phyloP scores from a whole-genome alignment of 2,888 invertebrate species.

The Pammene fasciana region DNA sequence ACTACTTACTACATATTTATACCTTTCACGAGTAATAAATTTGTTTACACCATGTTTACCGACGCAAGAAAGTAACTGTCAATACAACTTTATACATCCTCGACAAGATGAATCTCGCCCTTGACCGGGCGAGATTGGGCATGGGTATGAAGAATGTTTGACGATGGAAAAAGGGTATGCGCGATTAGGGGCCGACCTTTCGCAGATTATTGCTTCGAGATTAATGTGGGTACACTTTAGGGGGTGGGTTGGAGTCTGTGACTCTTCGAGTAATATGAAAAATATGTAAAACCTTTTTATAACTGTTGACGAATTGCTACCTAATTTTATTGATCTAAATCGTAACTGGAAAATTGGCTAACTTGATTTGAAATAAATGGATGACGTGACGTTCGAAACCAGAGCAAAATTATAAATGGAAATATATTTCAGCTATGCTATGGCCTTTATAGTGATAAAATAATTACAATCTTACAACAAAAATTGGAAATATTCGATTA shows the following conservation, averaged over 20 bases:
- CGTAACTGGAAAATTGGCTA: too few species aligned
- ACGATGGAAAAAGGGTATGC: constrained; percentile 19
- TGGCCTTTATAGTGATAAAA: too few species aligned
- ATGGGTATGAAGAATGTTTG: constrained; percentile 22
- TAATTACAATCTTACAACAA: too few species aligned
- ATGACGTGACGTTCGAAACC: too few species aligned
- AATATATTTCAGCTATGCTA: too few species aligned
- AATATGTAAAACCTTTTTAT: not conserved
- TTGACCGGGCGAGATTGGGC: constrained; percentile 16
- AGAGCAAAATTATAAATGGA: too few species aligned
- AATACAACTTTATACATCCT: constrained; percentile 8
- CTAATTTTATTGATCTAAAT: too few species aligned
- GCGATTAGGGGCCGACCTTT: constrained; percentile 18
- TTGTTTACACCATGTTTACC: not conserved
- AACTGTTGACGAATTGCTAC: not conserved
- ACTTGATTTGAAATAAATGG: too few species aligned
- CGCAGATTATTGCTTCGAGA: constrained; percentile 8
- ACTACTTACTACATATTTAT: not conserved
- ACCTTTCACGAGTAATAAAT: not conserved
- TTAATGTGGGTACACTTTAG: constrained; percentile 17
- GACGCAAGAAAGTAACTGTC: not conserved
- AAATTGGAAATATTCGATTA: too few species aligned
- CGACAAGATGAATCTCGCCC: constrained; percentile 8
- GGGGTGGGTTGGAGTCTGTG: not conserved
- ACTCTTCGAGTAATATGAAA: not conserved